A percentile compares a stretch with the other conserved stretches of the same genome.
phyloP scores from a whole-genome alignment of 1,140 invertebrate species.

The Drosophila kurseongensis region DNA sequence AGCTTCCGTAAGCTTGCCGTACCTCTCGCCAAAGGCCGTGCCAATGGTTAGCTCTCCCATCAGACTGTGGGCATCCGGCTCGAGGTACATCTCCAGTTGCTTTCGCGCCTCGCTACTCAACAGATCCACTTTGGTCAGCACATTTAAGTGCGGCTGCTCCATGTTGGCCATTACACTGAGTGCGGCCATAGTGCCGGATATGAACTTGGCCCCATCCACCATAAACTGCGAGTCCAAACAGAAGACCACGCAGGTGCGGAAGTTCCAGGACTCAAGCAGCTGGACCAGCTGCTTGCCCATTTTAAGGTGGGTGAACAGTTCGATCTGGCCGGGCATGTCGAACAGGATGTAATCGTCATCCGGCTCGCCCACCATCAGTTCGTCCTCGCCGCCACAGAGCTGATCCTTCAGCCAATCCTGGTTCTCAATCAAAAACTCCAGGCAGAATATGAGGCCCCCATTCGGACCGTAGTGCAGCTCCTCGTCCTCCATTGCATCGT shows the following conservation, averaged over 20 bases:
- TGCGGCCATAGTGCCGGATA: constrained; percentile 97
- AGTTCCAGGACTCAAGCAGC: constrained; percentile 94
- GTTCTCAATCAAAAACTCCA: constrained; percentile 97
- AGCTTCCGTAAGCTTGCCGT: constrained; percentile 91
- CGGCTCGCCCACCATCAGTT: constrained; percentile 85
- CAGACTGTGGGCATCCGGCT: constrained; percentile 92
- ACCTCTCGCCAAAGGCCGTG: constrained; percentile 91
- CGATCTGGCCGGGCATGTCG: constrained; percentile 99
- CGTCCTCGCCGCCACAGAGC: constrained; percentile 86
- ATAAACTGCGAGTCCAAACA: constrained; percentile 98
- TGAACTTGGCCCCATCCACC: constrained; percentile 97
- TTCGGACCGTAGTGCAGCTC: constrained; percentile 98
- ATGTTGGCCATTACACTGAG: constrained; percentile 98
- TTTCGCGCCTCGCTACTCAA: constrained; percentile 92
- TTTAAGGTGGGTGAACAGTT: constrained; percentile 98
- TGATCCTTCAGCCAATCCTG: constrained; percentile 95
- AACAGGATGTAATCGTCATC: constrained; percentile 98
- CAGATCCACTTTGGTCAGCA: constrained; percentile 98
- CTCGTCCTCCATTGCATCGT: constrained; percentile 99
- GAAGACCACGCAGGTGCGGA: constrained; percentile 96
- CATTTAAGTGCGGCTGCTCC: constrained; percentile 96
- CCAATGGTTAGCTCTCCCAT: constrained; percentile 86
- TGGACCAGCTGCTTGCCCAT: constrained; percentile 94
- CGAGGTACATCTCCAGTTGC: constrained; percentile 92
- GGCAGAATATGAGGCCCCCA: constrained; percentile 98